phyloP scores from a whole-genome alignment of 2,888 invertebrate species.

The Timema cristinae region DNA sequence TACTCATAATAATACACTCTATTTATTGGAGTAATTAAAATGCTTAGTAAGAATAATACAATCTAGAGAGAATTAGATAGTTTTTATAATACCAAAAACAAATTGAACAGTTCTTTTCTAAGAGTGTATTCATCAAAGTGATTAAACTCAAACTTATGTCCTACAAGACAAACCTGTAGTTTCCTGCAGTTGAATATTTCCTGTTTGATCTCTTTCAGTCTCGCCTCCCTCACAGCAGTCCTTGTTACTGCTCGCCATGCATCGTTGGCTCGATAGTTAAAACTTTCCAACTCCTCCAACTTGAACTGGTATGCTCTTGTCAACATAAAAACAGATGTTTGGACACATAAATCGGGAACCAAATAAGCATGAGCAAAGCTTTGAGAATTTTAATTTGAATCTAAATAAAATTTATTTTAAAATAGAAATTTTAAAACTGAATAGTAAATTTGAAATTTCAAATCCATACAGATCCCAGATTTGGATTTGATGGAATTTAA shows the following conservation, averaged over 20 bases:
- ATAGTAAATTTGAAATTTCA: too few relatives aligned
- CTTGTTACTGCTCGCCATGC: slow-evolving; percentile 93
- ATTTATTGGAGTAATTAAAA: too few relatives aligned
- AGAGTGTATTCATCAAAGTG: not conserved
- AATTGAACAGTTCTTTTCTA: not conserved
- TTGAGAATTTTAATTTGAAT: too few relatives aligned
- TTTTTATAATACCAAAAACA: too few relatives aligned
- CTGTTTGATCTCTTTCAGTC: slow-evolving; percentile 90
- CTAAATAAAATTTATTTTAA: too few relatives aligned
- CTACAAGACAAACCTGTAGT: slow-evolving; percentile 58
- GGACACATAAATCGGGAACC: not conserved
- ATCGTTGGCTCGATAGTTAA: slow-evolving; percentile 90
- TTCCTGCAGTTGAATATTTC: slow-evolving; percentile 92
- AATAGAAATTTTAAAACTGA: too few relatives aligned
- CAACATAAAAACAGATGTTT: slow-evolving; percentile 28
- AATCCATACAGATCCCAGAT: too few relatives aligned
- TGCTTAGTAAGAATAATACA: too few relatives aligned
- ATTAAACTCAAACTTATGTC: too few relatives aligned
- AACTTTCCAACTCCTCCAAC: slow-evolving; percentile 93
- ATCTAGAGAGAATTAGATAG: too few relatives aligned
- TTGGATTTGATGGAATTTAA: too few relatives aligned
- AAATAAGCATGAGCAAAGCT: slow-evolving; percentile 2
- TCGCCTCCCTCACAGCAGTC: slow-evolving; percentile 88
- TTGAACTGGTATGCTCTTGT: slow-evolving; percentile 87
- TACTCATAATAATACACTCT: too few relatives aligned